Evolutionary conservation across 2,113 vertebrate species (phyloP), one percentile per base, ranked within the genome.

Genomic region (Campylomormyrus numenius): DNA sequence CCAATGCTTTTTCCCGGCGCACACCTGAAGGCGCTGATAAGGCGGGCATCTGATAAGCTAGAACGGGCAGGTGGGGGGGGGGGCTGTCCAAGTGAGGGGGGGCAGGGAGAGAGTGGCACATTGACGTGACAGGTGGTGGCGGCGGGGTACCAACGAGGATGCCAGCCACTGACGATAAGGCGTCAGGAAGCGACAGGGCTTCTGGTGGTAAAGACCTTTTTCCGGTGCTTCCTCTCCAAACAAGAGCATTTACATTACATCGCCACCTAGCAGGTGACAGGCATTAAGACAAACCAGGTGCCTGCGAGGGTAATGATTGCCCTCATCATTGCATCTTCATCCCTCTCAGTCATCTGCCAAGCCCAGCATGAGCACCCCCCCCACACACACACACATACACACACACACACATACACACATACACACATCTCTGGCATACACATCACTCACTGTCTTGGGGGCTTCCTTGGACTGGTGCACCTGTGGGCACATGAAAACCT

Each of bases 251-350:
- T 48, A 15, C 90, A 88, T 89, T 92, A 77, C 83, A 87, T 83
- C 90, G 35, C 42, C 91, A 89, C 89, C 49, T 56, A 87, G 31
- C 50, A 21, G 50, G 31, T 90, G 89, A 88, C 86, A 46, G 91
- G 91, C 93, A 93, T 92, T 88, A 92, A 93, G 93, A 94, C 93
- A 92, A 52, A 70, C 85, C 42, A 85, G 92, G 91, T 91, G 2
- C 92, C 94, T 93, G 92, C 93, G 92, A 87, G 88, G 93, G 91
- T 90, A 94, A 93, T 92, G 92, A 93, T 93, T 93, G 92, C 93
- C 93, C 92, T 35, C 92, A 84, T 91, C 62, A 31, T 27, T 91
- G 45, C 85, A 85, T 62, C 90, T 89, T 91, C 89, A 58, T 46
- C 31, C 49, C 48, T 17, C 31, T 10, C 46, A 10, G 24, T 62